Conservation (phyloP, 2,797 vertebrate species). For the Podarcis lilfordi region DNA sequence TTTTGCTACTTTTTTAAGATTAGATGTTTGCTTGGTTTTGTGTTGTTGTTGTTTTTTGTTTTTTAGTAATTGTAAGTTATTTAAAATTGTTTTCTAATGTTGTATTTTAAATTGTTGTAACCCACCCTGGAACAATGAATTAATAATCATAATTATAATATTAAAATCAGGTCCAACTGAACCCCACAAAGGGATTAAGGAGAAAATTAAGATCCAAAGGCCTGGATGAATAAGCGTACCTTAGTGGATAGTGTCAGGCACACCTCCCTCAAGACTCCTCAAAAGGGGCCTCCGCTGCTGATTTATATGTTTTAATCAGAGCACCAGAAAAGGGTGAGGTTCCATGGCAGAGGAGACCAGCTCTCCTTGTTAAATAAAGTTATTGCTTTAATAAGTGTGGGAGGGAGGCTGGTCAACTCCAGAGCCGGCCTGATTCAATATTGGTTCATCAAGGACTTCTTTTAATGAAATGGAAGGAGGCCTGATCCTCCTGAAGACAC, state of each 20-base stretch:
- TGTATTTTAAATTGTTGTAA: no score
- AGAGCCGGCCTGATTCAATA: slow-evolving; percentile 56
- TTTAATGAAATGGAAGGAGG: slow-evolving; percentile 42
- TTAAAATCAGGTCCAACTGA: neutral
- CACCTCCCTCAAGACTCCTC: neutral
- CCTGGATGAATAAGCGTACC: no score
- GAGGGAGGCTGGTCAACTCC: slow-evolving; percentile 29
- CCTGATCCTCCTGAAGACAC: neutral
- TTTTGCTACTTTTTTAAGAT: no score
- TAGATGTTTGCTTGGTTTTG: no score
- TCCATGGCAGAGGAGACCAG: slow-evolving; percentile 36
- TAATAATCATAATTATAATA: no score
- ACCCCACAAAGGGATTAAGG: neutral
- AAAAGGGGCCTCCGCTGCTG: slow-evolving; percentile 43
- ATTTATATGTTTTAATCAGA: slow-evolving; percentile 74
- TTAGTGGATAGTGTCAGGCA: neutral
- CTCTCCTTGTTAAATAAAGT: slow-evolving; percentile 69
- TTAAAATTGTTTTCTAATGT: no score
- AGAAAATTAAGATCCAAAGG: no score
- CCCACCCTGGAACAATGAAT: no score
- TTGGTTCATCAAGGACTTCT: slow-evolving; percentile 34
- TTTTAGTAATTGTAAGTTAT: no score
- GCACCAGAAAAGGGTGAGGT: slow-evolving; percentile 12
- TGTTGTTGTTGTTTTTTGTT: no score
- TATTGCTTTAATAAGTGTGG: slow-evolving; percentile 74